phyloP scores from a whole-genome alignment of 2,113 vertebrate species.

The Glaucomys volans region DNA sequence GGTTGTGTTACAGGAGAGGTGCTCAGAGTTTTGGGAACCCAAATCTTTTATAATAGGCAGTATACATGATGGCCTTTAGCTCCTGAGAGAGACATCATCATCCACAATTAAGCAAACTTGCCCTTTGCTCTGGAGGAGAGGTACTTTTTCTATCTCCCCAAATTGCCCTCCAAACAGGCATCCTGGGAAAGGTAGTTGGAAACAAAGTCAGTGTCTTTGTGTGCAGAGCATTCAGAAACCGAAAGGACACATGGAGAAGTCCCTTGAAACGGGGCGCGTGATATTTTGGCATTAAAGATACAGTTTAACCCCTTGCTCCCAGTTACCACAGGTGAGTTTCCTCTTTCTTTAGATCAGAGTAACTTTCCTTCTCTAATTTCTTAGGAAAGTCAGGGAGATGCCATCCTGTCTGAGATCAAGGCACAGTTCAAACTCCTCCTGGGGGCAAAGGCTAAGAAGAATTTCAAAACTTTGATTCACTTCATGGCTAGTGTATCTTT shows the following conservation, averaged over 20 bases:
- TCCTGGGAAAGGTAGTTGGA: not conserved
- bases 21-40: not conserved
- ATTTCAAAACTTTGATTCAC: not conserved
- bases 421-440: not conserved
- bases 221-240: not conserved
- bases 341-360: not conserved
- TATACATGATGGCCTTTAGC: not conserved
- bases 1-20: not conserved
- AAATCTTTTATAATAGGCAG: slow-evolving; percentile 14
- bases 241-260: not conserved
- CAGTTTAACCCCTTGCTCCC: not conserved
- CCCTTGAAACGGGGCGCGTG: not conserved
- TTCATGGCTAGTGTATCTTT: not conserved
- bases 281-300: not conserved
- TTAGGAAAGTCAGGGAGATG: slow-evolving; percentile 6
- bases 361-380: not conserved
- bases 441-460: not conserved
- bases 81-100: not conserved
- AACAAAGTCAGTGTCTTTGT: not conserved
- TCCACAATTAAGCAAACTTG: not conserved
- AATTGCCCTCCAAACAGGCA: not conserved
- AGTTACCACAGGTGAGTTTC: not conserved
- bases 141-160: not conserved
- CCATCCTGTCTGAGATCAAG: not conserved
- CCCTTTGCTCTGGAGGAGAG: not conserved